A percentile compares a stretch with the other conserved stretches of the same genome.
Conservation (phyloP, 35 echinoderm and acorn worm genomes). For the Ophioderma brevispina region DNA sequence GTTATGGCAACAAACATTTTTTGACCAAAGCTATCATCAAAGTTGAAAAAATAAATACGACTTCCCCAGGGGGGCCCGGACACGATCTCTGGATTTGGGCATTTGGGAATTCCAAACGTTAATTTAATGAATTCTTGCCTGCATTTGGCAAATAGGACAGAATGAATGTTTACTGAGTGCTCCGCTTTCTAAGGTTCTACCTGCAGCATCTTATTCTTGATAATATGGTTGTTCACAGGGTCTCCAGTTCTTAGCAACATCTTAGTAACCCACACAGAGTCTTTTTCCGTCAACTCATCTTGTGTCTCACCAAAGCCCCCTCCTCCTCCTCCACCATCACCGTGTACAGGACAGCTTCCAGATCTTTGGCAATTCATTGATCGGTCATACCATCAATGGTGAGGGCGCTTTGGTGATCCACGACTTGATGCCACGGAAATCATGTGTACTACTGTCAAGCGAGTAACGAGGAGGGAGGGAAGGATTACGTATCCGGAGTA, state of each 20-base stretch:
- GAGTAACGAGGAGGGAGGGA: constrained; percentile 51
- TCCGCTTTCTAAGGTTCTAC: too few species aligned
- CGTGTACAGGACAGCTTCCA: constrained; percentile 33
- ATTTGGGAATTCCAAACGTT: too few species aligned
- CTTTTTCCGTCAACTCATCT: constrained; percentile 50
- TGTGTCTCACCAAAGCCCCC: constrained; percentile 71
- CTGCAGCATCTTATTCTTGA: too few species aligned
- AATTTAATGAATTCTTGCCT: too few species aligned
- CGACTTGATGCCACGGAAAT: constrained; percentile 12
- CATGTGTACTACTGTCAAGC: constrained; percentile 65
- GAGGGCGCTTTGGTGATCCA: constrained; percentile 62
- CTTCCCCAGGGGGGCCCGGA: too few species aligned
- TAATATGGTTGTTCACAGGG: constrained; percentile 53
- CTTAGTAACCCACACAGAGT: not conserved
- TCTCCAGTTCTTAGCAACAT: constrained; percentile 37
- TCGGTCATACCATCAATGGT: constrained; percentile 36
- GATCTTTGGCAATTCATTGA: constrained; percentile 9
- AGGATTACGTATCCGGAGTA: not conserved
- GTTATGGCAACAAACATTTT: too few species aligned
- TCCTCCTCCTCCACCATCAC: constrained; percentile 52
- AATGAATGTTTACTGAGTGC: too few species aligned
- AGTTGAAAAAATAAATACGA: too few species aligned
- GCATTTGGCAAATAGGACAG: too few species aligned
- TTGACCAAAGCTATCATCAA: too few species aligned
- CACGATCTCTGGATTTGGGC: too few species aligned